phyloP scores from a whole-genome alignment of 2,888 invertebrate species.

The Acanthosoma haemorrhoidale region DNA sequence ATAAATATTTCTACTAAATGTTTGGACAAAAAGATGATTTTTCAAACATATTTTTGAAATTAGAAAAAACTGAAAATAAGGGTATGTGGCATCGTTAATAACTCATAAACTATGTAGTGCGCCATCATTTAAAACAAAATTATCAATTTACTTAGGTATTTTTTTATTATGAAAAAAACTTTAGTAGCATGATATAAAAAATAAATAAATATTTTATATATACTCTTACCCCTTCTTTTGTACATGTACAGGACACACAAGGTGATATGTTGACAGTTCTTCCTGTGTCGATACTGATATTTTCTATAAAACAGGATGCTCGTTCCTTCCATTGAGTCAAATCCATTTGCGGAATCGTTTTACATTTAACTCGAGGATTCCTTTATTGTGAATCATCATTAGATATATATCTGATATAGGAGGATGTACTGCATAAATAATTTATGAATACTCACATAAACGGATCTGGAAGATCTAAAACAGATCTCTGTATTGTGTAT shows the following conservation, averaged over 20 bases:
- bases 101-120: no score
- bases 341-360: slow-evolving; percentile 58
- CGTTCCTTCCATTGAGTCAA: slow-evolving; percentile 57
- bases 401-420: not conserved
- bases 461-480: slow-evolving; percentile 50
- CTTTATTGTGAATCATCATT: slow-evolving; percentile 49
- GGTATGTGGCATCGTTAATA: no score
- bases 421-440: no score
- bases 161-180: no score
- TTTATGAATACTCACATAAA: slow-evolving; percentile 47
- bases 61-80: no score
- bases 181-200: no score
- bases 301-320: slow-evolving; percentile 47
- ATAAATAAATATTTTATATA: not conserved
- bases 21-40: no score
- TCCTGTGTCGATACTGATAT: slow-evolving; percentile 47
- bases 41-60: no score
- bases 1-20: no score
- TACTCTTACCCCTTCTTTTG: slow-evolving; percentile 50
- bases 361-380: slow-evolving; percentile 60
- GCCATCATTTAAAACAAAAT: no score
- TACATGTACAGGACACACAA: slow-evolving; percentile 51
- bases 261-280: slow-evolving; percentile 48
- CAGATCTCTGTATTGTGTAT: slow-evolving; percentile 49
- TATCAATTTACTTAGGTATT: no score